Evolutionary conservation across 2,797 vertebrate genomes (phyloP), one percentile per base, ranked within the genome.

Genomic region (Girardinus metallicus): DNA sequence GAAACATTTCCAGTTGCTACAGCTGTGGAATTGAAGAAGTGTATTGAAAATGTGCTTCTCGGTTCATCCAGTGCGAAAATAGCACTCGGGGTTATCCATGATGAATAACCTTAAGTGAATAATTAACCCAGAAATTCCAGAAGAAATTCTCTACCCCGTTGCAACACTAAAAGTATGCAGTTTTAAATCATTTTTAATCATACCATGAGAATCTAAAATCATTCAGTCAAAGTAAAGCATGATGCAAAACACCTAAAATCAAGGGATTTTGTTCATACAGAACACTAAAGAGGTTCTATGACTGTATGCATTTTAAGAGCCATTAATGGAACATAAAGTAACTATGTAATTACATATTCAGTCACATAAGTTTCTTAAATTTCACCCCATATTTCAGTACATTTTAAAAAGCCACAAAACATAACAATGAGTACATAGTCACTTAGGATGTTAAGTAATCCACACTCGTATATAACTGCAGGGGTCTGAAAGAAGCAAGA

Each of bases 401-500:
- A 64, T 29, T 15, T 74, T 39, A 74, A 26, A 51, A n/a, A 5
- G 29, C 16, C 26, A 34, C 8, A 55, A 78, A 77, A 79, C 64
- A 49, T 18, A 80, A 73, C 7, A 83, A 15, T 26, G 41, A 64
- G 15, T 73, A 6, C 21, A 66, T 18, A 2, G 49, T 49, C 53
- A 43, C 31, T 66, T 55, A 43, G 60, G 46, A n/a, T 75, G 11
- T 70, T 73, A 64, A 77, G 62, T 18, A 76, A 64, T 72, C 41
- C 34, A 46, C 23, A 3, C 75, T 80, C 23, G 71, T 71, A 51
- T 75, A 78, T 76, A 83, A 85, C 43, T 47, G n/a, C 73, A 39
- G 10, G 68, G 80, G 53, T 80, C 31, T 55, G 39, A 23, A 80
- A 41, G 77, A 74, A 83, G 73, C 55, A 77, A 73, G 70, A 53